A percentile compares a stretch with the other conserved stretches of the same genome.
These are phyloP conservation scores for Knipowitschia caucasica DNA, from an alignment of 2,797 vertebrate genomes.

Conservation along the genomic window DNA sequence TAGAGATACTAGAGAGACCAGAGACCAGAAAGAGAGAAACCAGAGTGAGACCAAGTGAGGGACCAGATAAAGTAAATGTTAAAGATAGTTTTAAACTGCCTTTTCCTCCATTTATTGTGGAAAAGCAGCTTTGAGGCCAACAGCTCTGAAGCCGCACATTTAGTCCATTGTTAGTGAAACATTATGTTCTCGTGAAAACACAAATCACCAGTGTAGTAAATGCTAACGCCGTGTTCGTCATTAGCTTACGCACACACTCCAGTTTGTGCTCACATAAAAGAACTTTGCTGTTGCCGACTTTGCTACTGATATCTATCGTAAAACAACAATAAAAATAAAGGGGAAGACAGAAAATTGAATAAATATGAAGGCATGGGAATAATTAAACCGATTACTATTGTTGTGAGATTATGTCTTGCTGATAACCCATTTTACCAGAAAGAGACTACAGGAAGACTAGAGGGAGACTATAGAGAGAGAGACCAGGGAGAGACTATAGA, in stretches of 20 bases:
- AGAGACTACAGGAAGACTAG: too few species aligned
- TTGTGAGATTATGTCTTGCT: too few species aligned
- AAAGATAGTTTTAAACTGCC: too few species aligned
- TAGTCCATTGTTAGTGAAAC: background rate
- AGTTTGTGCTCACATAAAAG: conserved; percentile 21
- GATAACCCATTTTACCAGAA: too few species aligned
- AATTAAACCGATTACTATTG: background rate
- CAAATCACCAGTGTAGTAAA: conserved; percentile 10
- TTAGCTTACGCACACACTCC: conserved; percentile 22
- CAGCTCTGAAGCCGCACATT: conserved; percentile 10
- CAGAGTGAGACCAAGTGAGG: too few species aligned
- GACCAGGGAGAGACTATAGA: too few species aligned
- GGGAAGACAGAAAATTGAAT: too few species aligned
- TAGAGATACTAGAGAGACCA: too few species aligned
- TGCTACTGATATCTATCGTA: background rate
- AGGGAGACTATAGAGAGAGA: too few species aligned
- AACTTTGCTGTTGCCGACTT: conserved; percentile 3
- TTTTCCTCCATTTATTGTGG: conserved; percentile 1
- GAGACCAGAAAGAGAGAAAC: too few species aligned
- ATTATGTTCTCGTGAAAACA: conserved; percentile 9
- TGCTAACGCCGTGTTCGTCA: conserved; percentile 28
- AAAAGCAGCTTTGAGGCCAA: background rate
- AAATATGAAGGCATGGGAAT: too few species aligned
- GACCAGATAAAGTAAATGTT: too few species aligned
- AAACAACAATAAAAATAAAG: background rate